phyloP scores from a whole-genome alignment of 2,113 vertebrate genomes.

The Craseonycteris thonglongyai region DNA sequence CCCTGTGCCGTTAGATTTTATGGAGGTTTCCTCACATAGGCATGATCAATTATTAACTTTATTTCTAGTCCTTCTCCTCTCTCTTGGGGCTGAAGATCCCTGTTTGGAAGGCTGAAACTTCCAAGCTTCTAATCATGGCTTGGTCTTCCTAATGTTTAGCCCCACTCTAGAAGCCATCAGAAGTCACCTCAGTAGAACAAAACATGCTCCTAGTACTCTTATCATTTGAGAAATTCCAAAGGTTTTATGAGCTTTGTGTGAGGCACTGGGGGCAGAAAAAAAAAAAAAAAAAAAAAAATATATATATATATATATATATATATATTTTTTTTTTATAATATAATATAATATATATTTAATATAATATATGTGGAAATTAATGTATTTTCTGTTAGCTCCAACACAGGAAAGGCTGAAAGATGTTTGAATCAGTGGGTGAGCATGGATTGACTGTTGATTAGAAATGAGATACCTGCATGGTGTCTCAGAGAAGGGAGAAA shows the following conservation, averaged over 20 bases:
- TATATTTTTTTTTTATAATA: neutral
- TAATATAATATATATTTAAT: too few relatives aligned
- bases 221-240: neutral
- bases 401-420: neutral
- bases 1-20: neutral
- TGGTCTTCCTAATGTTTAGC: neutral
- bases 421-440: neutral
- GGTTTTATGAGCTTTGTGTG: neutral
- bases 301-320: neutral
- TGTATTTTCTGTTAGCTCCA: too few relatives aligned
- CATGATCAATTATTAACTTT: neutral
- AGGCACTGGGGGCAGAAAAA: neutral
- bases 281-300: too few relatives aligned
- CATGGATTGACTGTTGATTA: neutral
- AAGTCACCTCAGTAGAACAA: neutral
- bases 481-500: neutral
- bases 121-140: neutral
- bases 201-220: neutral
- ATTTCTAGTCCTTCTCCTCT: neutral
- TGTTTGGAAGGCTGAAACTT: neutral
- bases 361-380: too few relatives aligned
- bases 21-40: neutral
- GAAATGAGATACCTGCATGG: neutral
- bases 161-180: neutral
- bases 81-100: neutral